Evolutionary conservation across 2,888 invertebrate species (phyloP), one percentile per base, ranked within the genome.

Genomic region (Choreutis nemorana): DNA sequence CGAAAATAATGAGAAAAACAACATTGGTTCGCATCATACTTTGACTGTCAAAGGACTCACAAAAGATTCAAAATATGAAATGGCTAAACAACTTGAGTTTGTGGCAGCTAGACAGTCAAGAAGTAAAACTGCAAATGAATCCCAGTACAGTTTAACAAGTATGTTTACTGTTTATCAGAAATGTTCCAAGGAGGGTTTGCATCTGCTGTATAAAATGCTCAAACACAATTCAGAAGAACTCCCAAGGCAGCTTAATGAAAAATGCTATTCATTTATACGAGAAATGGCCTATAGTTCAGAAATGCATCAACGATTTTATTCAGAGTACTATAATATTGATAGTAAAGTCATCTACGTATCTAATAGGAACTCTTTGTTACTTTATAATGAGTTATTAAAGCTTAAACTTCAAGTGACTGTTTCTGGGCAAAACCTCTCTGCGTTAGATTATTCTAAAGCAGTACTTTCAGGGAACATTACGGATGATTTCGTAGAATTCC

Each of bases 1-100:
- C n/a, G n/a, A n/a, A n/a, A n/a, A n/a, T n/a, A n/a, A n/a, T n/a
- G n/a, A n/a, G n/a, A n/a, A n/a, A n/a, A 10, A 6, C 3, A 15
- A 14, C 7, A 8, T 26, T 8, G 36, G 50, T 18, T 39, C 51
- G 2, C 45, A 39, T 26, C 72, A 73, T 35, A 75, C 78, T 2
- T 45, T 70, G 7, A 55, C 64, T 3, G 59, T 77, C 0, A 64
- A 55, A 39, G 73, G 81, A 22, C 49, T 87, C n/a, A 71, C 78
- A 30, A 59, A 62, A 3, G 70, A 83, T 52, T 81, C 84, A 0
- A 46, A 51, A 2, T 49, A 81, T 14, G 81, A 82, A 48, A 50
- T 81, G 14, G 60, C 83, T 2, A 81, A 79, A 36, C 86, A 86
- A 50, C 81, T 84, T 29, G 70, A 73, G 3, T 71, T 70, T 28